These are phyloP conservation scores for Canis aureus DNA, from an alignment of 2,113 vertebrate genomes.

Conservation along the genomic window DNA sequence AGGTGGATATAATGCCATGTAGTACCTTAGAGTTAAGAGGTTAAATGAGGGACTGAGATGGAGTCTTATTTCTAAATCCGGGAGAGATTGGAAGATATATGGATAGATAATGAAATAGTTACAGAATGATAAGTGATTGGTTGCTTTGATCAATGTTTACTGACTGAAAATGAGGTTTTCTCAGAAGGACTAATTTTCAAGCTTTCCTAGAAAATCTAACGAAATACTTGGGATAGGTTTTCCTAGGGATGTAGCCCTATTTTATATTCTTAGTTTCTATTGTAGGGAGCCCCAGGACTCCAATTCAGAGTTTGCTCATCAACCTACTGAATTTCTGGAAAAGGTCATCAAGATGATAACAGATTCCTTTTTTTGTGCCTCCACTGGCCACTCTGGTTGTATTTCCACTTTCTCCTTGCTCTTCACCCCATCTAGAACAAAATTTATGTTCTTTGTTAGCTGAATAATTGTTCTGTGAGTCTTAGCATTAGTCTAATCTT, in stretches of 20 bases:
- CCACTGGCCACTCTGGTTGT: neutral
- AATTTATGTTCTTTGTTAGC: neutral
- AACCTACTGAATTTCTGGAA: neutral
- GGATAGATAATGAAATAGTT: neutral
- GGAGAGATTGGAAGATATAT: neutral
- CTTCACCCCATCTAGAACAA: neutral
- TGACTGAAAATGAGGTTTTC: neutral
- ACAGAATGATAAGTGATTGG: neutral
- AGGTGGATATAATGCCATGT: neutral
- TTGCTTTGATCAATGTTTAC: neutral
- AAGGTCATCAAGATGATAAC: neutral
- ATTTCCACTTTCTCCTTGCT: neutral
- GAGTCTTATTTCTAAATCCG: neutral
- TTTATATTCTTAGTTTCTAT: neutral
- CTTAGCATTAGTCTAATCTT: neutral
- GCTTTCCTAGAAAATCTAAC: neutral
- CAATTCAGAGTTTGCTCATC: neutral
- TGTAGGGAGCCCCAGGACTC: neutral
- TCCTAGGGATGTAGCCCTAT: neutral
- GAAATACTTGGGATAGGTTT: neutral
- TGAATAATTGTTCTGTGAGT: neutral
- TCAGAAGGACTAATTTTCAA: neutral
- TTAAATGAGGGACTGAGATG: neutral
- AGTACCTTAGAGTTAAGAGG: neutral
- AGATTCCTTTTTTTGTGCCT: neutral